Conservation (phyloP, 2,113 vertebrate species). For the Leptosomus discolor region DNA sequence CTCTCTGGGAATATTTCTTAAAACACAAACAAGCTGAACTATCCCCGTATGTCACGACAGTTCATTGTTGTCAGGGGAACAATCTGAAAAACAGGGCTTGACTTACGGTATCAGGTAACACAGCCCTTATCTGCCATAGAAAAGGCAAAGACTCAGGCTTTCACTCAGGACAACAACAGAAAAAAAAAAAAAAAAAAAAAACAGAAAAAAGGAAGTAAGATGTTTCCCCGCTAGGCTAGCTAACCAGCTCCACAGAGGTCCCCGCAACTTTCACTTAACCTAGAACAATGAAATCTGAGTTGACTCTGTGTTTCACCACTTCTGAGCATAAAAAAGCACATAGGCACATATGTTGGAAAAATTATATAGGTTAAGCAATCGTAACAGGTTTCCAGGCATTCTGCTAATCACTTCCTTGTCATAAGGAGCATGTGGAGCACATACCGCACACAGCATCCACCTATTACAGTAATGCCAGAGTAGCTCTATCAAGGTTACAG, state of each 20-base stretch:
- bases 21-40: neutral
- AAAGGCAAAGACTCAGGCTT: neutral
- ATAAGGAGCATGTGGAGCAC: neutral
- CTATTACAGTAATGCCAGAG: neutral
- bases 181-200: neutral
- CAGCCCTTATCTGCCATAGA: neutral
- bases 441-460: neutral
- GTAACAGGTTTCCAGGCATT: constrained; percentile 9
- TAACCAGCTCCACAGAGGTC: neutral
- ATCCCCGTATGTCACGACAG: neutral
- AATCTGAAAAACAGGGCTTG: neutral
- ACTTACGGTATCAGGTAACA: neutral
- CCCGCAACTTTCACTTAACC: neutral
- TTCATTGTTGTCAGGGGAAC: neutral
- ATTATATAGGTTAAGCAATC: neutral
- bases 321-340: neutral
- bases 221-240: neutral
- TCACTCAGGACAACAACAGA: neutral
- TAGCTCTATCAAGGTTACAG: neutral
- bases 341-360: neutral
- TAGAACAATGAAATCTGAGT: neutral
- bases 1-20: neutral
- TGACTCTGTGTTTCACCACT: neutral
- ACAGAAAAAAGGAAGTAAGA: neutral
- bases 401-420: constrained; percentile 21